Evolutionary conservation across 2,888 invertebrate genomes (phyloP).

Genomic region (Seira musarum): DNA sequence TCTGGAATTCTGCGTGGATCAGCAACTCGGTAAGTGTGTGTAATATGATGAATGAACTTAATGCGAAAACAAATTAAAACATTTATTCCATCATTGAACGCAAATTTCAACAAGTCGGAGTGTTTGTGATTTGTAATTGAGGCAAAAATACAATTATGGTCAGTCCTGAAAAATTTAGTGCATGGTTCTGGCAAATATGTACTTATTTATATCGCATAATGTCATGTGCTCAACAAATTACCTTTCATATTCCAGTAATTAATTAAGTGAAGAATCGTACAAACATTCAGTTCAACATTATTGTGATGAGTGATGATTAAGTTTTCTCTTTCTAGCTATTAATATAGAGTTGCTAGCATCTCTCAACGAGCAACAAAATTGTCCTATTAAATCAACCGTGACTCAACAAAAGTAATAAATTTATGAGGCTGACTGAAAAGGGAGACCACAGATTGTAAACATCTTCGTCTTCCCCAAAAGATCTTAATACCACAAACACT

Average conservation of each 20-base stretch:
- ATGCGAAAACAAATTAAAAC: neutral
- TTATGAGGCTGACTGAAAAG: neutral
- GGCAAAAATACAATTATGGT: too few species aligned
- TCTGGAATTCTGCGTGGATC: slow-evolving; percentile 67
- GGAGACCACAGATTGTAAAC: neutral
- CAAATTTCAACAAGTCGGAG: neutral
- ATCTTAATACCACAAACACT: too few species aligned
- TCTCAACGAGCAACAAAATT: too few species aligned
- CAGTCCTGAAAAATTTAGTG: too few species aligned
- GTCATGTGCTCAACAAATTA: too few species aligned
- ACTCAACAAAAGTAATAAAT: neutral
- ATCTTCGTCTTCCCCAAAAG: neutral
- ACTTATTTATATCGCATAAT: too few species aligned
- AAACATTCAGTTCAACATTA: too few species aligned
- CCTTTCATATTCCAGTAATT: neutral
- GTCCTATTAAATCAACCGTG: neutral
- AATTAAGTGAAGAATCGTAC: neutral
- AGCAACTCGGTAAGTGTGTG: slow-evolving; percentile 58
- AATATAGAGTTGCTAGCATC: too few species aligned
- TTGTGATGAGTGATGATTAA: too few species aligned
- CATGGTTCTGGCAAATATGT: too few species aligned
- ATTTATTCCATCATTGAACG: neutral
- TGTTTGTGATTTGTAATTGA: too few species aligned
- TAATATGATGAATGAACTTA: neutral
- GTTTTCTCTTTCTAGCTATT: too few species aligned